A percentile compares a stretch with the other conserved stretches of the same genome.
phyloP scores from a whole-genome alignment of 2,113 vertebrate genomes.

The Gymnocephalus cernua region DNA sequence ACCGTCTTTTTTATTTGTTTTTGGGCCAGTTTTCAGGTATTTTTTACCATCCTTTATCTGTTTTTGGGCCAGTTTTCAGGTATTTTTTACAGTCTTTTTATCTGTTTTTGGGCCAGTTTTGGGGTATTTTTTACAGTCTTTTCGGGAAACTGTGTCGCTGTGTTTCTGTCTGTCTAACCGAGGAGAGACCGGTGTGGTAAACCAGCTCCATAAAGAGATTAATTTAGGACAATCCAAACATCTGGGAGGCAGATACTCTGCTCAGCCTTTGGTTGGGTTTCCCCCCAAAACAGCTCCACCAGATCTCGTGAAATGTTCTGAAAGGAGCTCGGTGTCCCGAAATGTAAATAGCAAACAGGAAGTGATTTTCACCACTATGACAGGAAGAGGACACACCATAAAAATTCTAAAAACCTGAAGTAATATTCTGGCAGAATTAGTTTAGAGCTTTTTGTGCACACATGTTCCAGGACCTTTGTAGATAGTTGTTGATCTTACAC shows the following conservation, averaged over 20 bases:
- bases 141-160: constrained; percentile 15
- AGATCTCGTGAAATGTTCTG: constrained; percentile 40
- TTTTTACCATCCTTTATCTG: too few species aligned
- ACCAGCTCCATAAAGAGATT: constrained; percentile 43
- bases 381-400: background rate
- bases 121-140: background rate
- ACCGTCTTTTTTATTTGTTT: background rate
- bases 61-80: too few species aligned
- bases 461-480: too few species aligned
- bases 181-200: constrained; percentile 9
- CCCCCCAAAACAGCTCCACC: constrained; percentile 37
- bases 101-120: background rate
- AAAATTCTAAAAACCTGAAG: too few species aligned
- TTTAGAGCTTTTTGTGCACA: too few species aligned
- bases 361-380: constrained; percentile 4
- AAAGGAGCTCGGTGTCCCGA: constrained; percentile 5
- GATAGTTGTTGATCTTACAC: too few species aligned
- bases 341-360: constrained; percentile 26
- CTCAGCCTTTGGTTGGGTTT: constrained; percentile 34
- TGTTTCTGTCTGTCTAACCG: constrained; percentile 3
- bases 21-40: too few species aligned
- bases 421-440: too few species aligned
- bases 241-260: constrained; percentile 42
- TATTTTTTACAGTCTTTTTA: background rate
- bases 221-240: constrained; percentile 50